Conservation (phyloP, 2,888 invertebrate genomes). For the Drosophila vallismaia region DNA sequence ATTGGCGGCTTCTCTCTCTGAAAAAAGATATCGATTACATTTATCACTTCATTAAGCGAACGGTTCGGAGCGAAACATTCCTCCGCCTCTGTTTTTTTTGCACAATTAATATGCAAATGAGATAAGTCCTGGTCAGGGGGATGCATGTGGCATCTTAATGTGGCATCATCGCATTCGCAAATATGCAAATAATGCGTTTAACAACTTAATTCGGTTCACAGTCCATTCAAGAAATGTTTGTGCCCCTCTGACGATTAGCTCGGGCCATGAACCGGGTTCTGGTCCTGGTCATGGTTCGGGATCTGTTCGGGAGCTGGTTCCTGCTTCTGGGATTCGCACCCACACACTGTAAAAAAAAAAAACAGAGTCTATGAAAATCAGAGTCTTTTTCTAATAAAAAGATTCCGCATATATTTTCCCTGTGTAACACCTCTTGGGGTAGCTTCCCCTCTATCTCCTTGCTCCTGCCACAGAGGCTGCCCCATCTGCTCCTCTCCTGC, state of each 20-base stretch:
- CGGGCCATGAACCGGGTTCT: conserved; percentile 37
- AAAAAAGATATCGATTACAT: conserved; percentile 50
- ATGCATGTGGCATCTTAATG: conserved; percentile 66
- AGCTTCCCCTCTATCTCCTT: conserved; percentile 8
- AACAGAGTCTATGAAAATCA: neutral
- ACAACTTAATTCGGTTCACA: conserved; percentile 81
- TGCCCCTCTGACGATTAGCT: conserved; percentile 51
- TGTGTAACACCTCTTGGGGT: neutral
- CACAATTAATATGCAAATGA: conserved; percentile 83
- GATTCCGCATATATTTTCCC: neutral
- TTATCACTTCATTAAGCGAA: conserved; percentile 74
- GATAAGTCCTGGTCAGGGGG: conserved; percentile 1
- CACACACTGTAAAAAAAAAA: conserved; percentile 2
- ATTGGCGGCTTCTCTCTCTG: conserved; percentile 31
- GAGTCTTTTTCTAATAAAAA: neutral
- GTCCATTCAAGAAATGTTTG: conserved; percentile 42
- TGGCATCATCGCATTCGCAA: conserved; percentile 62
- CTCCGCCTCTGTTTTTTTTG: conserved; percentile 65
- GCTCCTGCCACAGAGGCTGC: conserved; percentile 6
- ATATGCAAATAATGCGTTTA: conserved; percentile 83
- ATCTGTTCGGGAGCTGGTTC: too few relatives aligned
- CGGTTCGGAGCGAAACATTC: conserved; percentile 19
- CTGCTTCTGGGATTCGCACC: conserved; percentile 19
- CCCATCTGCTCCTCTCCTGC: neutral
- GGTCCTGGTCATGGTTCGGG: too few relatives aligned